phyloP scores from a whole-genome alignment of 1,140 invertebrate species.

The Cyphomyrmex costatus region DNA sequence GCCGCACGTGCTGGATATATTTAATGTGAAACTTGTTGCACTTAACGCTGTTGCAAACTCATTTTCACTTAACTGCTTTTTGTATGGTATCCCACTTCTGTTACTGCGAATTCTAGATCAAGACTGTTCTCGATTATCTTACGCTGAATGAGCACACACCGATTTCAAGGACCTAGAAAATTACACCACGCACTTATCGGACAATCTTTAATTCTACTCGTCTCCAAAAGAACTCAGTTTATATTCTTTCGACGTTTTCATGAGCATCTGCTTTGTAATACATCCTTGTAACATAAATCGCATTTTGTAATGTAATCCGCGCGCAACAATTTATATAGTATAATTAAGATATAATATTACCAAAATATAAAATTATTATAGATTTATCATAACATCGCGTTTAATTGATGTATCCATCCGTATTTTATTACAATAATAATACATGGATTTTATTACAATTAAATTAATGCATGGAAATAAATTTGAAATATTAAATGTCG shows the following conservation, averaged over 20 bases:
- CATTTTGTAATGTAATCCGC: neutral
- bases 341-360: conserved; percentile 11
- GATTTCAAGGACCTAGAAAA: conserved; percentile 52
- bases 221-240: neutral
- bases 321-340: neutral
- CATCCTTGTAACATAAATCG: neutral
- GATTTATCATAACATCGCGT: neutral
- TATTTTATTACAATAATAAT: neutral
- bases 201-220: neutral
- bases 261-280: conserved; percentile 5
- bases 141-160: neutral
- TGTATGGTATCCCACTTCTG: neutral
- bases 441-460: conserved; percentile 3
- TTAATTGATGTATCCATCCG: neutral
- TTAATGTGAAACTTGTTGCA: conserved; percentile 62
- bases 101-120: conserved; percentile 4
- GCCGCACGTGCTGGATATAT: neutral
- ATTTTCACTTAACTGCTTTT: conserved; percentile 23
- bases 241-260: neutral
- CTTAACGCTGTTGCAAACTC: neutral
- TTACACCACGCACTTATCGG: neutral
- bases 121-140: conserved; percentile 12
- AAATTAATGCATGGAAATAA: neutral
- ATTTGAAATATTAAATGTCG: neutral
- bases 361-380: neutral